Conservation (phyloP, 2,797 vertebrate species). For the Numenius phaeopus region DNA sequence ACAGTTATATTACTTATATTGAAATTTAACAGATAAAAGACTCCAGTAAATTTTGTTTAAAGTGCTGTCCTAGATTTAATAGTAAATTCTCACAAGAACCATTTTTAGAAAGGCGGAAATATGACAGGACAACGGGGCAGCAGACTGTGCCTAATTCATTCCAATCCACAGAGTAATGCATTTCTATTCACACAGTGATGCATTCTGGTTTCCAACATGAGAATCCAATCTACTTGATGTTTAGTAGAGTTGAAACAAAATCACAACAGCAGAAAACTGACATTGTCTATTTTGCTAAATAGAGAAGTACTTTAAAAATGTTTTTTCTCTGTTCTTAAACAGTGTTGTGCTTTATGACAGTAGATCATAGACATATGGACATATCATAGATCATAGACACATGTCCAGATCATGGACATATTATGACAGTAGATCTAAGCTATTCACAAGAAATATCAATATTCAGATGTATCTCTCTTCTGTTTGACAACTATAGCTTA, state of each 20-base stretch:
- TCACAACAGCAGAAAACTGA: constrained; percentile 75
- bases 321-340: constrained; percentile 46
- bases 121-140: constrained; percentile 61
- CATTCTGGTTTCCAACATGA: constrained; percentile 68
- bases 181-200: constrained; percentile 75
- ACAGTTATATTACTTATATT: constrained; percentile 61
- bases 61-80: constrained; percentile 50
- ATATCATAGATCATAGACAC: too few species aligned
- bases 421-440: not conserved
- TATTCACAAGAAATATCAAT: not conserved
- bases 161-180: constrained; percentile 78
- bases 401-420: not conserved
- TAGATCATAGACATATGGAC: not conserved
- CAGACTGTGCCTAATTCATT: constrained; percentile 74
- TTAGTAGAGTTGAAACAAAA: constrained; percentile 78
- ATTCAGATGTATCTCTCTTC: not conserved
- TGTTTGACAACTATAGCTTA: not conserved
- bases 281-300: constrained; percentile 70
- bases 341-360: not conserved
- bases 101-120: constrained; percentile 68
- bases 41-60: constrained; percentile 62
- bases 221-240: constrained; percentile 77
- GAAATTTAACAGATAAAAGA: constrained; percentile 75
- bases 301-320: constrained; percentile 54
- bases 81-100: constrained; percentile 58